Evolutionary conservation across 2,888 invertebrate genomes (phyloP).

Genomic region (Galerucella nymphaeae): DNA sequence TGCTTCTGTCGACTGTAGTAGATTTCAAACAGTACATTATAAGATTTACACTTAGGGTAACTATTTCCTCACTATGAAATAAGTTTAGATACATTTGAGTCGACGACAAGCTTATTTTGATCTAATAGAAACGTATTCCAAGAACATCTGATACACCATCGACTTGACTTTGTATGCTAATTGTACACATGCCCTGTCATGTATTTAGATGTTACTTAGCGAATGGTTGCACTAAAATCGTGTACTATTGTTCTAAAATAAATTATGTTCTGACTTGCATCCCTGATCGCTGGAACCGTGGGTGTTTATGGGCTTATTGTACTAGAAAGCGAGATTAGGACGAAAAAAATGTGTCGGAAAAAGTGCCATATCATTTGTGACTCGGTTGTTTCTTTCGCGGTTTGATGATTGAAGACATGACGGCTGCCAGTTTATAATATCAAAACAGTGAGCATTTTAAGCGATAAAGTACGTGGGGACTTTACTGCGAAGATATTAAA

Average conservation of each 20-base stretch:
- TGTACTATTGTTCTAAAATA: slow-evolving; percentile 65
- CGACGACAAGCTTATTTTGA: slow-evolving; percentile 37
- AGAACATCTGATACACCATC: slow-evolving; percentile 44
- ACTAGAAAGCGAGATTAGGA: slow-evolving; percentile 53
- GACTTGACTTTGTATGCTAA: slow-evolving; percentile 63
- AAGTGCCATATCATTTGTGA: slow-evolving; percentile 34
- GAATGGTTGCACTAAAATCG: slow-evolving; percentile 64
- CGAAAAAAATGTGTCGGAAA: slow-evolving; percentile 27
- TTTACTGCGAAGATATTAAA: background rate
- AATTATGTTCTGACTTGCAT: slow-evolving; percentile 61
- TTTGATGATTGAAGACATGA: slow-evolving; percentile 37
- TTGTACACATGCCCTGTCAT: slow-evolving; percentile 64
- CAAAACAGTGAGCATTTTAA: slow-evolving; percentile 4
- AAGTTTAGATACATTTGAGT: slow-evolving; percentile 36
- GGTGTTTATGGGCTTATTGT: slow-evolving; percentile 63
- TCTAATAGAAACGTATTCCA: slow-evolving; percentile 41
- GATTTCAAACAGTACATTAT: too few species aligned
- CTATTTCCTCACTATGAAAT: slow-evolving; percentile 21
- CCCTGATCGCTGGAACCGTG: slow-evolving; percentile 49
- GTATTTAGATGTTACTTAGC: slow-evolving; percentile 64
- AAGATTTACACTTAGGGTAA: slow-evolving; percentile 20
- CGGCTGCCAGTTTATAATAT: slow-evolving; percentile 23
- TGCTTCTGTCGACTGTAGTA: too few species aligned
- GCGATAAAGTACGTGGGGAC: background rate
- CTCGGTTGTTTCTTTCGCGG: slow-evolving; percentile 29